These are phyloP conservation scores for Arrhopalites spinosus DNA, from an alignment of 2,888 invertebrate species.

Conservation along the genomic window DNA sequence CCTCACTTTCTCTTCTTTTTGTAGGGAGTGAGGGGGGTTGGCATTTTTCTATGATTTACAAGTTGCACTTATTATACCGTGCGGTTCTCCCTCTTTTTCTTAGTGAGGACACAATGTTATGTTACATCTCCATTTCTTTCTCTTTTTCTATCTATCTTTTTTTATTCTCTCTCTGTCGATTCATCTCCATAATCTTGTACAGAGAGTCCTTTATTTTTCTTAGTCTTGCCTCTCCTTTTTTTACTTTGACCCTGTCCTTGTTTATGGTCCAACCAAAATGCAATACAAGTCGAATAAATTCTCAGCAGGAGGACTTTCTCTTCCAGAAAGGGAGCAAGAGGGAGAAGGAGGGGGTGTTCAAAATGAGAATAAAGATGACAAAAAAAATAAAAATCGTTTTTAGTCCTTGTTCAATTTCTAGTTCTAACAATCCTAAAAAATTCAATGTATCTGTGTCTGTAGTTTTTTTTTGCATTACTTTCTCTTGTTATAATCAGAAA, in stretches of 20 bases:
- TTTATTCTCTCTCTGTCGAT: neutral
- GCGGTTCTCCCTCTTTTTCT: too few species aligned
- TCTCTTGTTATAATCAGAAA: too few species aligned
- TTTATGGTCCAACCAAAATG: neutral
- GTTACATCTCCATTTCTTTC: neutral
- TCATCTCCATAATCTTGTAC: too few species aligned
- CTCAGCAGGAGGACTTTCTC: neutral
- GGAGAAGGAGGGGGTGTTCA: neutral
- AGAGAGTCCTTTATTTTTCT: too few species aligned
- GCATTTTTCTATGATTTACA: neutral
- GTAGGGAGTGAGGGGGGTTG: neutral
- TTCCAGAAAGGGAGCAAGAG: neutral
- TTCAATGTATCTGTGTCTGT: too few species aligned
- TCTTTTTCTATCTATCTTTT: neutral
- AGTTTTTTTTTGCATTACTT: too few species aligned
- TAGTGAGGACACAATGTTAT: too few species aligned
- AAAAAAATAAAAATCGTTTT: too few species aligned
- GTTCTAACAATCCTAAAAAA: too few species aligned
- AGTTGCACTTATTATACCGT: neutral
- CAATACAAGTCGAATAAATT: conserved; percentile 1
- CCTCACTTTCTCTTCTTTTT: neutral
- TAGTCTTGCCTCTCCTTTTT: too few species aligned
- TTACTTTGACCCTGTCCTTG: neutral
- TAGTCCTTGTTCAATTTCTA: too few species aligned
- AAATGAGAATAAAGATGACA: neutral